phyloP scores from a whole-genome alignment of 1,140 invertebrate genomes.

The Dolichoris vasculosae region DNA sequence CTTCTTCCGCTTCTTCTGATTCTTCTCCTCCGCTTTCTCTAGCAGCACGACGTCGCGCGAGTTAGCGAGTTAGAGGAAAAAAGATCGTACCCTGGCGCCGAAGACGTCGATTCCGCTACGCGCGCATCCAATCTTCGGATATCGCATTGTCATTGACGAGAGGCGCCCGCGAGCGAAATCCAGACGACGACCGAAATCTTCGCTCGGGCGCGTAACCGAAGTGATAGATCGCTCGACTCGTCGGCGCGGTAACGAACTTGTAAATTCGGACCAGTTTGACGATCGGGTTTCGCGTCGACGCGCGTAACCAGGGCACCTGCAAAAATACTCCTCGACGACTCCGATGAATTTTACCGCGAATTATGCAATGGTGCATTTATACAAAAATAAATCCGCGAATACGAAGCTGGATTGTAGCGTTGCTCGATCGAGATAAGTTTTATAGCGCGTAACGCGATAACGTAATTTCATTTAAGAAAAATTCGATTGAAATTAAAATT shows the following conservation, averaged over 20 bases:
- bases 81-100: neutral
- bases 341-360: neutral
- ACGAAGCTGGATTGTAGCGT: too few species aligned
- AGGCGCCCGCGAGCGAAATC: neutral
- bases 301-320: neutral
- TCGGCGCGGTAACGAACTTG: neutral
- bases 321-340: too few species aligned
- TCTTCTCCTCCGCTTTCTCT: neutral
- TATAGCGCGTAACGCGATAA: too few species aligned
- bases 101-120: neutral
- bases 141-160: conserved; percentile 4
- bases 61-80: neutral
- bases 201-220: neutral
- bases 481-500: too few species aligned
- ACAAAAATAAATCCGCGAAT: too few species aligned
- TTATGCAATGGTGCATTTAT: neutral
- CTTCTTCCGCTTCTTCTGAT: neutral
- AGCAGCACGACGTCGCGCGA: neutral
- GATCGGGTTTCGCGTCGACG: neutral
- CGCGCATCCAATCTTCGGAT: neutral
- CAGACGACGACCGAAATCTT: too few species aligned
- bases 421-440: too few species aligned
- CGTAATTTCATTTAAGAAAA: too few species aligned
- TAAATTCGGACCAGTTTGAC: neutral
- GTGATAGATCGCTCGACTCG: neutral